Conservation (phyloP, 2,113 vertebrate genomes). For the Siniperca chuatsi region DNA sequence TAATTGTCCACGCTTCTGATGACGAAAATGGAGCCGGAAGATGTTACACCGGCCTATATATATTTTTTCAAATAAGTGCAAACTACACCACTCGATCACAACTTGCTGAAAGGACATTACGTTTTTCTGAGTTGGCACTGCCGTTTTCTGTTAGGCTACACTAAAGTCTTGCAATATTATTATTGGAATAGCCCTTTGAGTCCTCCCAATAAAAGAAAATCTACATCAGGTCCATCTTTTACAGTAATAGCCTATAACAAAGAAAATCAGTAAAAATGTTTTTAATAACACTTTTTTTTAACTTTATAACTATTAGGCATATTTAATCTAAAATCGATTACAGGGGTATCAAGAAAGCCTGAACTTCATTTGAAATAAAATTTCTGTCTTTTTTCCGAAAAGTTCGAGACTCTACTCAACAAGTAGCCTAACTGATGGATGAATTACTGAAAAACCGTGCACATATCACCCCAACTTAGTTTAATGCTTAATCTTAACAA, state of each 20-base stretch:
- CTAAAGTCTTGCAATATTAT: not conserved
- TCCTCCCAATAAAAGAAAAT: not conserved
- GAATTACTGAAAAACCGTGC: not conserved
- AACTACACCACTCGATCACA: not conserved
- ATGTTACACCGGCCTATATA: no score
- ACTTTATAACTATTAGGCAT: not conserved
- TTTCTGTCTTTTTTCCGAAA: not conserved
- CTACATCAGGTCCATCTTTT: not conserved
- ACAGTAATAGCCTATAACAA: not conserved
- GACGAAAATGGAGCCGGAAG: no score
- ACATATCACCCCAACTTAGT: not conserved
- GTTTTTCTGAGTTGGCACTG: not conserved
- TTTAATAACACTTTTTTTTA: not conserved
- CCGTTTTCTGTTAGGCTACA: not conserved
- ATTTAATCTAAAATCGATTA: not conserved
- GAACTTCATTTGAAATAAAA: not conserved
- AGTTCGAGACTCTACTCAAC: not conserved
- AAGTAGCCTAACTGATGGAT: not conserved
- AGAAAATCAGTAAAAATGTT: not conserved
- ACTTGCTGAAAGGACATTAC: not conserved
- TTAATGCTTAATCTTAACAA: not conserved
- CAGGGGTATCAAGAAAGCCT: not conserved
- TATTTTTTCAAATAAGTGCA: not conserved
- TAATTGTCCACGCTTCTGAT: no score
- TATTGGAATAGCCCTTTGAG: no score